Evolutionary conservation across 2,888 invertebrate species (phyloP).

Genomic region (Drosophila crucigera): DNA sequence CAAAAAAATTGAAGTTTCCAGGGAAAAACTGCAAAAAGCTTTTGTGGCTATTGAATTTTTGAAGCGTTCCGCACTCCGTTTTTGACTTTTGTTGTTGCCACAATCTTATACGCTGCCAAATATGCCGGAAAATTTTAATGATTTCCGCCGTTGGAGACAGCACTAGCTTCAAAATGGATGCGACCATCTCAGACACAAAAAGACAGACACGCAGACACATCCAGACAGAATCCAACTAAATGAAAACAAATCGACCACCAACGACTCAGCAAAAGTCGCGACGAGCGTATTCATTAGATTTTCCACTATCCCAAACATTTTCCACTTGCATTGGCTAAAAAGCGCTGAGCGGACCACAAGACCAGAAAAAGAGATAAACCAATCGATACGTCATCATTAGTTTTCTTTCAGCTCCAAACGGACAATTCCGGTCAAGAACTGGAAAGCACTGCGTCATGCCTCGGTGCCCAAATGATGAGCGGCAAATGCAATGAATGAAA

Average conservation of each 20-base stretch:
- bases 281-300: constrained; percentile 54
- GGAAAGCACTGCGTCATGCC: constrained; percentile 31
- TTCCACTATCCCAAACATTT: constrained; percentile 26
- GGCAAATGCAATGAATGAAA: constrained; percentile 16
- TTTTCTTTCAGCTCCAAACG: constrained; percentile 26
- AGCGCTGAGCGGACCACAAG: constrained; percentile 21
- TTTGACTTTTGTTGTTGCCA: constrained; percentile 23
- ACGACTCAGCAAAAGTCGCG: constrained; percentile 64
- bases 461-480: constrained; percentile 37
- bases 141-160: constrained; percentile 59
- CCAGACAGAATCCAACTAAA: constrained; percentile 34
- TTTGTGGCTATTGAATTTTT: constrained; percentile 68
- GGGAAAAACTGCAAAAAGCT: constrained; percentile 56
- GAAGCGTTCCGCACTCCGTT: constrained; percentile 38
- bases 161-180: constrained; percentile 3
- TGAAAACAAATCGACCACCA: constrained; percentile 66
- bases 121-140: constrained; percentile 77
- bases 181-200: constrained; percentile 13
- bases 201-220: constrained; percentile 4
- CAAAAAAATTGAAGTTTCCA: constrained; percentile 39
- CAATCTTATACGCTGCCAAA: constrained; percentile 62
- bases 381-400: constrained; percentile 77
- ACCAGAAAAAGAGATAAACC: constrained; percentile 32
- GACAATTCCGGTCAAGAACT: constrained; percentile 4
- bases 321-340: constrained; percentile 34